Conservation (phyloP, 2,888 invertebrate species). For the Holacanthella duospinosa region DNA sequence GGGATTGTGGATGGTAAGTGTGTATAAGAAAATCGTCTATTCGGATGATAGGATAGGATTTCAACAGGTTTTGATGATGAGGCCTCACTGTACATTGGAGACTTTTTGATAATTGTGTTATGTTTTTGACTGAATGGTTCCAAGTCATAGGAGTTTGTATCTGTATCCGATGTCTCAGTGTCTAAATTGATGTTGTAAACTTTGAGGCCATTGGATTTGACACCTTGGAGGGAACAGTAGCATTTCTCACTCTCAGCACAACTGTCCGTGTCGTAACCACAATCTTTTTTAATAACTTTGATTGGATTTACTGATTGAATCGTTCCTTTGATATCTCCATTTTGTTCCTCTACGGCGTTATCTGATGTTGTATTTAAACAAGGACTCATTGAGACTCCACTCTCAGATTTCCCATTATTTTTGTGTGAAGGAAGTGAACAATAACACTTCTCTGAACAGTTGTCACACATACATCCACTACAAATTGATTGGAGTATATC, state of each 20-base stretch:
- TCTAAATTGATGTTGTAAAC: slow-evolving; percentile 38
- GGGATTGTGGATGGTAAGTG: not conserved
- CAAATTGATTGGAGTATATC: slow-evolving; percentile 44
- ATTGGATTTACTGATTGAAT: too few species aligned
- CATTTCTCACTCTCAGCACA: slow-evolving; percentile 50
- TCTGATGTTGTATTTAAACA: not conserved
- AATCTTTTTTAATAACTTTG: slow-evolving; percentile 50
- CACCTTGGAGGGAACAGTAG: slow-evolving; percentile 39
- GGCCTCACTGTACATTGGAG: slow-evolving; percentile 7
- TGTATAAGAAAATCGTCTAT: slow-evolving; percentile 23
- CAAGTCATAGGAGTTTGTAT: slow-evolving; percentile 37
- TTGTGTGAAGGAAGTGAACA: slow-evolving; percentile 54
- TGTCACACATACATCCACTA: slow-evolving; percentile 76
- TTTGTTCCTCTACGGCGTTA: not conserved
- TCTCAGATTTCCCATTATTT: slow-evolving; percentile 19
- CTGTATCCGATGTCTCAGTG: slow-evolving; percentile 37
- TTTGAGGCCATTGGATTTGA: slow-evolving; percentile 38
- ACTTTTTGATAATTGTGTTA: slow-evolving; percentile 10
- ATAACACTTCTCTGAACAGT: slow-evolving; percentile 66
- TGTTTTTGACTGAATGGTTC: slow-evolving; percentile 27
- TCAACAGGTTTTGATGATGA: slow-evolving; percentile 27
- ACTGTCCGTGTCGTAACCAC: slow-evolving; percentile 74
- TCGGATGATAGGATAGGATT: slow-evolving; percentile 35
- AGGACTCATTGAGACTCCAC: slow-evolving; percentile 16
- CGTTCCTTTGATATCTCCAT: slow-evolving; percentile 9